Conservation (phyloP, 2,888 invertebrate species). For the Prosapia bicincta region DNA sequence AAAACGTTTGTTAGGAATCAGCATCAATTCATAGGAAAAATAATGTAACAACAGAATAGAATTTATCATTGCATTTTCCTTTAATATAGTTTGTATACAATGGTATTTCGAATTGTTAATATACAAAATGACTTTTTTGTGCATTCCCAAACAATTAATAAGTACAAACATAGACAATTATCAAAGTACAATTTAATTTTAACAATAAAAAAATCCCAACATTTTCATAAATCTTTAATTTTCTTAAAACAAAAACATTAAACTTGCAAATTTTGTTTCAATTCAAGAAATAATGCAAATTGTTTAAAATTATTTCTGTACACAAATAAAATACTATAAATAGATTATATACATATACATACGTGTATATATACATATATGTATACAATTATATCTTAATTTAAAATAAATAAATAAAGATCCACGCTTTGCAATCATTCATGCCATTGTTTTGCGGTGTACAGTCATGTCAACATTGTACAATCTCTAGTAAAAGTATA, state of each 20-base stretch:
- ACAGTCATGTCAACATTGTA: not conserved
- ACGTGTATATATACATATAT: not conserved
- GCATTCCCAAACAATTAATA: not conserved
- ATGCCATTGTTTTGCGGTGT: not conserved
- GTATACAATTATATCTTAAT: not conserved
- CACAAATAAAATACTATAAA: slow-evolving; percentile 1
- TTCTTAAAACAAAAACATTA: not conserved
- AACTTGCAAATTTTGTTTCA: not conserved
- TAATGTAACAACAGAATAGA: no score
- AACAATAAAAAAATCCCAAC: not conserved
- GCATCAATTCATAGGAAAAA: no score
- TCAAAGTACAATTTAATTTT: not conserved
- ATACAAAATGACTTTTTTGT: not conserved
- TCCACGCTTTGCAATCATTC: not conserved
- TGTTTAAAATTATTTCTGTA: not conserved
- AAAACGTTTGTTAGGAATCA: no score
- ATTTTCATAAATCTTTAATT: not conserved
- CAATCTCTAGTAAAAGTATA: not conserved
- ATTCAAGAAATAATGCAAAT: not conserved
- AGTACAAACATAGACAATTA: not conserved
- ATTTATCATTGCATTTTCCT: not conserved
- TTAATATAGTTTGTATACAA: not conserved
- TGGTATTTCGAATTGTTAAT: not conserved
- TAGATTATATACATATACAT: not conserved
- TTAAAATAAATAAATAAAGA: not conserved